Conservation (phyloP, 2,113 vertebrate genomes). For the Sebastes schlegelii region DNA sequence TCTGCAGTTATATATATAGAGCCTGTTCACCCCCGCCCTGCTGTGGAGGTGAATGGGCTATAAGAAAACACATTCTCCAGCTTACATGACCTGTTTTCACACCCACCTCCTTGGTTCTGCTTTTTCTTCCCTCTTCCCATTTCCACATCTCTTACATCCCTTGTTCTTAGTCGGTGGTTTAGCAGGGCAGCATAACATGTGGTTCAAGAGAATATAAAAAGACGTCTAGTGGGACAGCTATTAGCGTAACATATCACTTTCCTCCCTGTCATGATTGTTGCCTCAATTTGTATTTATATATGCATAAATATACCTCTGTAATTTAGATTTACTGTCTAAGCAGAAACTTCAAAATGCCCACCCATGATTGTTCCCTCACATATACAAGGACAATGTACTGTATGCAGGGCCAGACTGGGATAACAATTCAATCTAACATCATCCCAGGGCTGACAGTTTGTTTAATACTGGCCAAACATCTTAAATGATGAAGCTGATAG, state of each 20-base stretch:
- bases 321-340: neutral
- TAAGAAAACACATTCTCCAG: constrained; percentile 45
- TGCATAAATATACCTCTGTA: neutral
- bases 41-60: constrained; percentile 53
- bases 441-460: neutral
- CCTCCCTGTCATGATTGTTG: constrained; percentile 10
- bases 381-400: neutral
- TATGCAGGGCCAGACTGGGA: neutral
- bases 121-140: constrained; percentile 23
- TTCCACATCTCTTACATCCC: constrained; percentile 27
- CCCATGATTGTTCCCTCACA: too few relatives aligned
- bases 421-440: neutral
- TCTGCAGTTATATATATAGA: constrained; percentile 74
- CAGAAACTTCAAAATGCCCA: neutral
- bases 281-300: neutral
- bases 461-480: neutral
- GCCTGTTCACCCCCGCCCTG: constrained; percentile 48
- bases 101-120: constrained; percentile 22
- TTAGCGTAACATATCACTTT: neutral
- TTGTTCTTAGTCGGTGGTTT: constrained; percentile 41
- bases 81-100: constrained; percentile 64
- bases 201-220: constrained; percentile 23
- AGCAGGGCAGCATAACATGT: neutral
- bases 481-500: constrained; percentile 4
- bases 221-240: constrained; percentile 7